phyloP scores from a whole-genome alignment of 2,888 invertebrate genomes.

The Melieria omissa region DNA sequence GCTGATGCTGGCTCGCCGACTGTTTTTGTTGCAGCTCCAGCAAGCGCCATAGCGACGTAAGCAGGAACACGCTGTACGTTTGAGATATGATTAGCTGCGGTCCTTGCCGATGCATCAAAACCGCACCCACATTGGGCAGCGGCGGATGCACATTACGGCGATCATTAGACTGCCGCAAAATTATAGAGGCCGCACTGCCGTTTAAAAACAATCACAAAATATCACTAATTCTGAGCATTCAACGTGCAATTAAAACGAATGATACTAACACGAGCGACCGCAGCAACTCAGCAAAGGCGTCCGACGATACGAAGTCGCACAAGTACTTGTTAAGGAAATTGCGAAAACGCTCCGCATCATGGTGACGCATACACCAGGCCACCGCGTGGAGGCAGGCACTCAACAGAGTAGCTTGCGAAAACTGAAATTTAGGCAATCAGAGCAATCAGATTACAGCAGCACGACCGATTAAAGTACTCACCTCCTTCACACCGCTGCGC shows the following conservation, averaged over 20 bases:
- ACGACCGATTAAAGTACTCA: neutral
- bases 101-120: constrained; percentile 56
- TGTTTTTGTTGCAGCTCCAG: constrained; percentile 49
- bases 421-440: constrained; percentile 47
- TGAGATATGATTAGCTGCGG: constrained; percentile 62
- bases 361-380: constrained; percentile 49
- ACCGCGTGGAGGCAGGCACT: constrained; percentile 58
- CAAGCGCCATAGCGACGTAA: constrained; percentile 59
- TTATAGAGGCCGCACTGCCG: constrained; percentile 56
- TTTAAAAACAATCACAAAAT: too few species aligned
- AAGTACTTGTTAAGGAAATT: constrained; percentile 58
- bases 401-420: constrained; percentile 62
- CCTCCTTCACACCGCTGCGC: constrained; percentile 43
- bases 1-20: constrained; percentile 45
- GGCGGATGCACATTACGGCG: constrained; percentile 61
- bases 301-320: constrained; percentile 56
- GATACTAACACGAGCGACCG: constrained; percentile 54
- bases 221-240: neutral
- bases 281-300: constrained; percentile 53
- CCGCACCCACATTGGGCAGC: constrained; percentile 62
- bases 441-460: constrained; percentile 1
- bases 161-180: constrained; percentile 55
- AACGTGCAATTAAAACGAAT: neutral
- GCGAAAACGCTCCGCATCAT: constrained; percentile 50
- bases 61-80: constrained; percentile 59